Base-by-base conservation (phyloP, 1,140 invertebrate species). In the Drosophila melanica region DNA sequence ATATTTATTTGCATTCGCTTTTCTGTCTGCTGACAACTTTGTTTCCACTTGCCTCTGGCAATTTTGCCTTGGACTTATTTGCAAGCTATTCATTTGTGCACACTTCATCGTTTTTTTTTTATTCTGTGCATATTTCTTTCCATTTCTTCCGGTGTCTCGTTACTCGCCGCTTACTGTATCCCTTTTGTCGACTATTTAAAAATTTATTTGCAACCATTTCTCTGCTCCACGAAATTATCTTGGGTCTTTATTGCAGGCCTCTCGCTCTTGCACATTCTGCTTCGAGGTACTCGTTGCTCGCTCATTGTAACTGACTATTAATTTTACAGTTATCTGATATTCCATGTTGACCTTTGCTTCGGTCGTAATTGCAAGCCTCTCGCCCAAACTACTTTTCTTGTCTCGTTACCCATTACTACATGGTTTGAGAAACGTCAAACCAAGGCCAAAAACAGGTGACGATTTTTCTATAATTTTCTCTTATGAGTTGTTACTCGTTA, bases 1-100 rank as follows among this genome's bases (percentile, higher is more conserved):
- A 75, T 71, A 75, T 75, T 71, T 75, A 75, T 75, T 65, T 71
- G 48, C 54, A 58, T 75, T 65, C 69, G 39, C 51, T 71, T 75
- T 69, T 35, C 55, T 30, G 44, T 60, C 48, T 35, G 42, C 18
- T 45, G 51, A 54, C 64, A 59, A 64, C 72, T 54, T 75, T 64
- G 30, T 59, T 66, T 67, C 23, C 41, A 18, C 45, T 51, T 68
- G 65, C 65, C 57, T 58, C 30, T 35, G 39, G 60, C 45, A 45
- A 37, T 48, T 54, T 20, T 63, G 65, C 23, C 74, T 58, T 16
- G 65, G 27, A 53, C 44, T 77, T 77, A 77, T 77, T 79, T 77
- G 75, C 62, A 60, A 33, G 27, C 41, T 12, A 35, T 51, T 35
- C 50, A 16, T 14, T 51, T 51, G 9, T 14, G 8, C 14, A 14